Percentiles rank a stretch among this genome's conserved stretches.
Evolutionary conservation across 1,140 invertebrate genomes (phyloP).

Genomic region (Aphidius gifuensis): DNA sequence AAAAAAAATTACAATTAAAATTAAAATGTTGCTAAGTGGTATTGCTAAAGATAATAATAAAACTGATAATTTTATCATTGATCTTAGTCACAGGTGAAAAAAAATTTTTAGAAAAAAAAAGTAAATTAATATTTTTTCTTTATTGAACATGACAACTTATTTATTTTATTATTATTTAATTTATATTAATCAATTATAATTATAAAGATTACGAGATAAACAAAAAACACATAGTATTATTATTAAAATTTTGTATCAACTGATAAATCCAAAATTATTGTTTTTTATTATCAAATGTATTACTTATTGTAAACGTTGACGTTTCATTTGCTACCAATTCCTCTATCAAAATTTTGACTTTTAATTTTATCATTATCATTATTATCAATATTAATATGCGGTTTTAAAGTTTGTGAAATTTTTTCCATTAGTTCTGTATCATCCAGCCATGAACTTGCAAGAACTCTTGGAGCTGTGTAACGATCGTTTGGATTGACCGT

Average conservation of each 20-base stretch:
- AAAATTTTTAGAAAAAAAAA: background rate
- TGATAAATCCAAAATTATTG: no score
- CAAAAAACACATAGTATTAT: no score
- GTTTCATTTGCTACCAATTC: no score
- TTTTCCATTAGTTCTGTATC: background rate
- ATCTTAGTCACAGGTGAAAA: constrained; percentile 7
- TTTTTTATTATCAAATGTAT: no score
- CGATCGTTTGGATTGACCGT: background rate
- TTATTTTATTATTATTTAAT: no score
- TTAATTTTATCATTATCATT: background rate
- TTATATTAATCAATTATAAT: no score
- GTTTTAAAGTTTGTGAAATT: no score
- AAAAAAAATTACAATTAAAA: constrained; percentile 56
- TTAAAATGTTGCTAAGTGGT: constrained; percentile 89
- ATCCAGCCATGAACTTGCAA: background rate
- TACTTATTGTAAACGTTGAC: no score
- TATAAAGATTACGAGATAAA: no score
- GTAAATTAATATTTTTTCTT: background rate
- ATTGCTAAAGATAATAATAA: constrained; percentile 68
- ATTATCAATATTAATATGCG: background rate
- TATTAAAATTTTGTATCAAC: no score
- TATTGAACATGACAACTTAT: no score
- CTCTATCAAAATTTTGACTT: background rate
- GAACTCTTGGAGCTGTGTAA: background rate
- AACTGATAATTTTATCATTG: constrained; percentile 32